phyloP scores from a whole-genome alignment of 2,888 invertebrate genomes.

The Tenthredo mesomela region DNA sequence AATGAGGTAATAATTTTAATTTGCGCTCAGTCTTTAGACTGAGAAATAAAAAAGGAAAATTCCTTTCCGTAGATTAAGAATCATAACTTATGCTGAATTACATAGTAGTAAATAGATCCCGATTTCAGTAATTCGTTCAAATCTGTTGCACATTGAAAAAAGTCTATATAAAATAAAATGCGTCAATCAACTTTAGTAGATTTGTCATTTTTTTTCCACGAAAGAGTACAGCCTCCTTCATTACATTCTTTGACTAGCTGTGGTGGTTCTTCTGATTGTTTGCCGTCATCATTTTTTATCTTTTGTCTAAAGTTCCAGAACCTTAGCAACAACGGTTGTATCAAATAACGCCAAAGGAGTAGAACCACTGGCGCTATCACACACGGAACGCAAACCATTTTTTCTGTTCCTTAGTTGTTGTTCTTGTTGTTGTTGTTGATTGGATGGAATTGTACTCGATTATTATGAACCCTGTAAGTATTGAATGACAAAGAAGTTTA shows the following conservation, averaged over 20 bases:
- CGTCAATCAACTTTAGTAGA: constrained; percentile 60
- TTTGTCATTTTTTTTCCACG: constrained; percentile 67
- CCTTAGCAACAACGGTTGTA: constrained; percentile 89
- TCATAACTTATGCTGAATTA: background rate
- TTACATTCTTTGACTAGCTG: constrained; percentile 73
- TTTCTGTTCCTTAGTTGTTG: constrained; percentile 55
- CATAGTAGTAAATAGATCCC: background rate
- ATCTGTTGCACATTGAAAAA: constrained; percentile 3
- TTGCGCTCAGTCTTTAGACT: background rate
- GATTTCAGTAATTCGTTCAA: background rate
- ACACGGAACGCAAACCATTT: constrained; percentile 92
- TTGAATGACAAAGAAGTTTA: background rate
- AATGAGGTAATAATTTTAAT: background rate
- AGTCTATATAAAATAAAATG: constrained; percentile 4
- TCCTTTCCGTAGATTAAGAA: background rate
- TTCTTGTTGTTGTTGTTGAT: background rate
- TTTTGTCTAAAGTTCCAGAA: constrained; percentile 91
- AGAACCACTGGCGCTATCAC: constrained; percentile 91
- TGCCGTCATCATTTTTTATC: constrained; percentile 79
- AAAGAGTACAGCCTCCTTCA: constrained; percentile 72
- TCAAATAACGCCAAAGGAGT: constrained; percentile 90
- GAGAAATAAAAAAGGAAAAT: background rate
- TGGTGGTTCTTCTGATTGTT: constrained; percentile 62
- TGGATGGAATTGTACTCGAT: background rate
- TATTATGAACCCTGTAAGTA: background rate